A percentile compares a stretch with the other conserved stretches of the same genome.
These are phyloP conservation scores for Leuctra nigra DNA, from an alignment of 2,888 invertebrate species.

Conservation along the genomic window DNA sequence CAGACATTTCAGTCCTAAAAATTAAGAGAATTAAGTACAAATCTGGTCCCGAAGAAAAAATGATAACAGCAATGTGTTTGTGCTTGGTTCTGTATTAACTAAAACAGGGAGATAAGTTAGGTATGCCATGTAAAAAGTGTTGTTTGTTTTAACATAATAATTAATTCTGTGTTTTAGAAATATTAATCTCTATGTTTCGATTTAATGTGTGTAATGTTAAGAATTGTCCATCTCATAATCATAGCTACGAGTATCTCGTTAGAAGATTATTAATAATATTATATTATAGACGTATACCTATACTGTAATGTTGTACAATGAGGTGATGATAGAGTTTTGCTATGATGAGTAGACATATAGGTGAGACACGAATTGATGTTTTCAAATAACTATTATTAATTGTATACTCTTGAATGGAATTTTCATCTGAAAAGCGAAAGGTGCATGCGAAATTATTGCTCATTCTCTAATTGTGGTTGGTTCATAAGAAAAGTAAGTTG, in stretches of 20 bases:
- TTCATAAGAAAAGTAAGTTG: too few species aligned
- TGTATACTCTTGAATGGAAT: too few species aligned
- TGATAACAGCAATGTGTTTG: background rate
- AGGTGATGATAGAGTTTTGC: too few species aligned
- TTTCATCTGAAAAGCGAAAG: too few species aligned
- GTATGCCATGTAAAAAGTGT: constrained; percentile 3
- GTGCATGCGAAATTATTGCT: too few species aligned
- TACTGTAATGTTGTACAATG: too few species aligned
- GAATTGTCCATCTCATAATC: constrained; percentile 14
- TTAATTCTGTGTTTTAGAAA: background rate
- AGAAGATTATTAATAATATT: background rate
- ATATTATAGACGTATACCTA: constrained; percentile 1
- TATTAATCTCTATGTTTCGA: background rate
- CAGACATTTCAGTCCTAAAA: constrained; percentile 1
- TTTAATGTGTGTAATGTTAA: constrained; percentile 7
- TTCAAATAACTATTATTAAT: too few species aligned
- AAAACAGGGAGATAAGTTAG: background rate
- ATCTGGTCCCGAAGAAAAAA: constrained; percentile 3
- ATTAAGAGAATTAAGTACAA: constrained; percentile 11
- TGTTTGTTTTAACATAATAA: constrained; percentile 12
- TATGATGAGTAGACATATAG: too few species aligned
- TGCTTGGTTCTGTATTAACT: too few species aligned
- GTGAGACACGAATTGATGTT: too few species aligned
- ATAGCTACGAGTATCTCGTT: too few species aligned
- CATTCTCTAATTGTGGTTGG: too few species aligned